Conservation (phyloP, 2,888 invertebrate species). For the Deilephila elpenor region DNA sequence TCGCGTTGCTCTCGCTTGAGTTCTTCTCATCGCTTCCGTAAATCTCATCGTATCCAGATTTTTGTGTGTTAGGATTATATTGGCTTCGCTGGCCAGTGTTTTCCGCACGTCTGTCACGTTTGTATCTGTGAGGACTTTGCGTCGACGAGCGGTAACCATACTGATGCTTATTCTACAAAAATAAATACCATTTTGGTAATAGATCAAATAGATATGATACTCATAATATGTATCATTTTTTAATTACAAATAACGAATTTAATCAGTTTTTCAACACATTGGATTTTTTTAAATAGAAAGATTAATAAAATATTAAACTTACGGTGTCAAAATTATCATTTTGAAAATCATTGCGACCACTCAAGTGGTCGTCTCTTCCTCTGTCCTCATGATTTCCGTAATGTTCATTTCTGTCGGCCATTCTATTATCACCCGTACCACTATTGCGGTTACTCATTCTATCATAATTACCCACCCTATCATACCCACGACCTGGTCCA, state of each 20-base stretch:
- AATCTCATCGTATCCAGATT: constrained; percentile 49
- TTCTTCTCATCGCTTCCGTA: constrained; percentile 58
- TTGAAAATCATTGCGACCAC: constrained; percentile 59
- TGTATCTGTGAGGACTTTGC: constrained; percentile 60
- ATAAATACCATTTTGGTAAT: neutral
- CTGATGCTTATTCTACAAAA: constrained; percentile 52
- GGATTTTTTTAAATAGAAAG: too few relatives aligned
- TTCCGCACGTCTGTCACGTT: constrained; percentile 63
- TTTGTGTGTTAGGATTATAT: constrained; percentile 71
- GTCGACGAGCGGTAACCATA: constrained; percentile 57
- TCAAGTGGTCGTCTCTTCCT: constrained; percentile 49
- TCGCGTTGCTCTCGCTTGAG: constrained; percentile 57
- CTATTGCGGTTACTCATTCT: constrained; percentile 32
- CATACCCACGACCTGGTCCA: neutral
- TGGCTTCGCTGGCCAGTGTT: constrained; percentile 77
- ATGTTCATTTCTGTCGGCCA: constrained; percentile 4
- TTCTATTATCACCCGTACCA: constrained; percentile 36
- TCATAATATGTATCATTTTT: too few relatives aligned
- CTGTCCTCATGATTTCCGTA: constrained; percentile 38
- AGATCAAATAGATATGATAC: too few relatives aligned
- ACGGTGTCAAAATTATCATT: constrained; percentile 63
- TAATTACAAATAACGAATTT: too few relatives aligned
- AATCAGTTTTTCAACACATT: too few relatives aligned
- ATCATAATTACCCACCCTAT: constrained; percentile 1
- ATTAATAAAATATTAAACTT: constrained; percentile 45